Evolutionary conservation across 2,888 invertebrate genomes (phyloP), one percentile per base, ranked within the genome.

Genomic region (Rhodophaea formosa): DNA sequence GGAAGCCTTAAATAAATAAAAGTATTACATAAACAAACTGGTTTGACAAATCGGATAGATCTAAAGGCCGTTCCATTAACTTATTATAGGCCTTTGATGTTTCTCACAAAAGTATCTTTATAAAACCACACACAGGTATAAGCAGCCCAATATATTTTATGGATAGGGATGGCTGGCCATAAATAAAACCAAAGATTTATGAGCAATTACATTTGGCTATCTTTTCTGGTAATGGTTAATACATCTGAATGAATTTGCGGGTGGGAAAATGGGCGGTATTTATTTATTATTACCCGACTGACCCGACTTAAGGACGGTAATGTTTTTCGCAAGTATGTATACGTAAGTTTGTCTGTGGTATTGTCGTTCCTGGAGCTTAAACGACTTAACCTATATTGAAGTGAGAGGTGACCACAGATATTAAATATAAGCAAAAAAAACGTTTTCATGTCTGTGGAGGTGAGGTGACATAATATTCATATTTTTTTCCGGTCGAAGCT

Each of bases 121-220:
- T 15, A 10, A 23, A 30, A 53, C 49, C 0, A n/a, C 42, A n/a
- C 42, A 30, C 53, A 54, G 54, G 54, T 54, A 58, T 14, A 16
- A 60, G 49, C 52, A 59, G 55, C 63, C 56, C 65, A 65, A 62
- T 70, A 70, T 70, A 70, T 74, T 68, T 74, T 65, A 71, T 62
- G 64, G 66, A 69, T 63, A 66, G 68, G 59, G 55, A 23, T 47
- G 15, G 53, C n/a, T n/a, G 16, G 42, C 53, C 73, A 72, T 77
- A 77, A 79, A 80, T 77, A 77, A 70, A 70, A 64, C 58, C 46
- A 42, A 62, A 62, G 74, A 80, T 79, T 78, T 80, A 80, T 75
- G 68, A 69, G 72, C 78, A 74, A 78, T 78, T 79, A 74, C 73
- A 66, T 68, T 62, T 68, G 65, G 66, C 68, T 71, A 72, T 70